Evolutionary conservation across 2,888 invertebrate genomes (phyloP), one percentile per base, ranked within the genome.

Genomic region (Lasioglossum lativentre): DNA sequence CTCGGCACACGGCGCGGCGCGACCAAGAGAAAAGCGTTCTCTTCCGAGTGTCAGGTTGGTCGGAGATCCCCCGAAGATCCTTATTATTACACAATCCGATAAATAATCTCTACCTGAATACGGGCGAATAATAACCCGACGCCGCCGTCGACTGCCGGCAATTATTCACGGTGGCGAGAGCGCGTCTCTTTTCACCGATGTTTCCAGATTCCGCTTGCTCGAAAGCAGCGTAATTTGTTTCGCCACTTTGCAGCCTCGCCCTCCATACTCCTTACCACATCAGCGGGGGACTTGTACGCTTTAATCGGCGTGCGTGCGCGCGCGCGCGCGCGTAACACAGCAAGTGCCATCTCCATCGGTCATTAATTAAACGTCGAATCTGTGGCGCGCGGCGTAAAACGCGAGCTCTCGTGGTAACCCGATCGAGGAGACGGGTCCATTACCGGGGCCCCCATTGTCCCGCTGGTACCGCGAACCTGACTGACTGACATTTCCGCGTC

Each of bases 301-400:
- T 75, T 45, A 56, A 72, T 66, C 75, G 30, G 42, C 42, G 52
- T 23, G 40, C n/a, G 12, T 66, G 82, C 77, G 74, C n/a, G n/a
- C n/a, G n/a, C n/a, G 52, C 52, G 40, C n/a, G 12, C 73, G 82
- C 77, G 74, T 75, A 74, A 80, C 70, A 78, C 52, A 45, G 56
- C 76, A 56, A n/a, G 40, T 23, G 42, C 68, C 30, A 30, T 38
- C 63, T 38, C 34, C 71, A 59, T 78, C 88, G 70, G 74, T 84
- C 90, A 91, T 93, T 93, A 93, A 93, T 93, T 92, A 89, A 90
- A 76, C 89, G 89, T 90, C 90, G 88, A 89, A 88, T 91, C 90
- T 88, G 90, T 89, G 78, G 74, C 40, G 27, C 14, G 12, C 23
- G 23, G 66, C 45, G 45, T 63, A 52, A 52, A 70, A n/a, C 45